A percentile compares a stretch with the other conserved stretches of the same genome.
These are phyloP conservation scores for Limulus polyphemus DNA, from an alignment of 2,888 invertebrate species.

Conservation along the genomic window DNA sequence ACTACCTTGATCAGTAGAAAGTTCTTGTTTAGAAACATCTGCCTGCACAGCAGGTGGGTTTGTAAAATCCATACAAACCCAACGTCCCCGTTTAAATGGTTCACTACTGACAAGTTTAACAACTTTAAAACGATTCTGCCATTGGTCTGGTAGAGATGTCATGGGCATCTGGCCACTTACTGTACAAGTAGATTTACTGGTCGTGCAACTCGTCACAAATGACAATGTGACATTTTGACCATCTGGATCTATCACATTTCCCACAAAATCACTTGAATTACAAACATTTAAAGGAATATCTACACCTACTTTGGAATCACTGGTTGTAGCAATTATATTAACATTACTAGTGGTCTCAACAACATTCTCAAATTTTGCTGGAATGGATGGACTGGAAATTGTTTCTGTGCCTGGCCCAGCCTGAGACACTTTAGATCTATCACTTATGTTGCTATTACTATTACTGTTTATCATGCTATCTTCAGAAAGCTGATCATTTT, in stretches of 20 bases:
- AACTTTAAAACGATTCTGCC: constrained; percentile 63
- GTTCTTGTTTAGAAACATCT: constrained; percentile 16
- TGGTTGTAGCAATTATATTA: too few relatives aligned
- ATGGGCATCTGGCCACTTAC: constrained; percentile 21
- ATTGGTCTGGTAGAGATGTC: constrained; percentile 21
- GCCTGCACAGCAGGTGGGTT: constrained; percentile 41
- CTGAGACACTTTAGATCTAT: not conserved
- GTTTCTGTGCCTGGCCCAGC: not conserved
- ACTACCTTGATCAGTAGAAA: constrained; percentile 7
- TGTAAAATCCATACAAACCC: constrained; percentile 88
- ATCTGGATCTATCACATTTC: too few relatives aligned
- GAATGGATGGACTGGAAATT: not conserved
- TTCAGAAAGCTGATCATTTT: constrained; percentile 33
- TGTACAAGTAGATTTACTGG: constrained; percentile 3
- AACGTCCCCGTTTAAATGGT: constrained; percentile 78
- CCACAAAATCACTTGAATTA: too few relatives aligned
- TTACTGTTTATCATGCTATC: constrained; percentile 22
- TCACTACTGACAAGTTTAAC: constrained; percentile 93
- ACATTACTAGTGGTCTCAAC: not conserved
- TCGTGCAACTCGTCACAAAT: not conserved
- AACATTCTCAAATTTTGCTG: not conserved
- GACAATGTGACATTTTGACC: not conserved
- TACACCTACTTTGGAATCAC: too few relatives aligned
- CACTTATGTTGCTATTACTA: constrained; percentile 9
- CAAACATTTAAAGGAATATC: not conserved